Conservation (phyloP, 2,113 vertebrate species). For the Amazona vittata region DNA sequence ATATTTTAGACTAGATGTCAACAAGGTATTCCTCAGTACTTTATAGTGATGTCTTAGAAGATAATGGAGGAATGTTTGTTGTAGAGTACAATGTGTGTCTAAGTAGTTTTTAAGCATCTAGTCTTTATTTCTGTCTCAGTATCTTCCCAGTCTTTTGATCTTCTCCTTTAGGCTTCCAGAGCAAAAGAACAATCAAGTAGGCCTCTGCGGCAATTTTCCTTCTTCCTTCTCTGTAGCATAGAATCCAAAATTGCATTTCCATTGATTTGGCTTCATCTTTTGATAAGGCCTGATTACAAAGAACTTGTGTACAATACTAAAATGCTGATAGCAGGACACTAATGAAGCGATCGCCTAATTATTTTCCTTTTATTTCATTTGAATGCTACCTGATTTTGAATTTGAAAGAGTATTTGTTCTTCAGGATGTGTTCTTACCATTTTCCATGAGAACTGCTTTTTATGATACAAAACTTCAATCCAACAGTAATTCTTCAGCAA, state of each 20-base stretch:
- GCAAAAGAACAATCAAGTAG: neutral
- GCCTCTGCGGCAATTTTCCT: neutral
- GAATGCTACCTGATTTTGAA: neutral
- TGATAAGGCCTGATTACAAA: neutral
- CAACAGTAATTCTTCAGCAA: neutral
- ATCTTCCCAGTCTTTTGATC: neutral
- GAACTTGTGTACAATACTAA: neutral
- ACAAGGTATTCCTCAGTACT: neutral
- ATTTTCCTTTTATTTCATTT: neutral
- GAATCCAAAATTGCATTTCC: neutral
- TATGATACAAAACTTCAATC: neutral
- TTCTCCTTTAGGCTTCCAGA: neutral
- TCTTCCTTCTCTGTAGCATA: neutral
- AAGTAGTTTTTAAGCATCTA: neutral
- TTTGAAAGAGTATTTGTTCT: neutral
- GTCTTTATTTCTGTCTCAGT: neutral
- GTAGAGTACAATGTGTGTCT: neutral
- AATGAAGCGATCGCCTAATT: neutral
- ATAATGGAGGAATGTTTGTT: neutral
- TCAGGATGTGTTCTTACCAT: neutral
- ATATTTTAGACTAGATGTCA: neutral
- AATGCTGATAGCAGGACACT: neutral
- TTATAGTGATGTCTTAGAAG: neutral
- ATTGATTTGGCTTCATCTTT: neutral
- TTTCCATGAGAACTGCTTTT: neutral